Evolutionary conservation across 2,113 vertebrate genomes (phyloP), one percentile per base, ranked within the genome.

Genomic region (Psilopsiagon aurifrons): DNA sequence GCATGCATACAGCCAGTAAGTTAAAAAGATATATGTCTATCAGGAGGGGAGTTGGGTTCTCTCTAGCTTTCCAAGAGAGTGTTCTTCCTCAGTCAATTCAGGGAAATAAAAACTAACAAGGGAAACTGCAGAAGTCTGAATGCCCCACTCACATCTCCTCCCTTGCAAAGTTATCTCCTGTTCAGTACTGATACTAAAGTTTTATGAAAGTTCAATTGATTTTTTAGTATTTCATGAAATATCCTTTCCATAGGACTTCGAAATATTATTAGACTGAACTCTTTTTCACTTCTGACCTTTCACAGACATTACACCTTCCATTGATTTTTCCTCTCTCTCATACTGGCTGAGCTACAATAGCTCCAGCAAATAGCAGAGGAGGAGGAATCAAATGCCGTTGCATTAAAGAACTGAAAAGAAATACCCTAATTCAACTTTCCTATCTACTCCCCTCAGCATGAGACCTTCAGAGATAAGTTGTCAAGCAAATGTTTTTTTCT

Each of bases 271-370:
- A 81, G 29, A 14, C 66, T 98, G 90, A 95, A 97, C 90, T 94
- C 78, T 93, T 94, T 91, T 92, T 96, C 94, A 94, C 87, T 94
- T 89, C 62, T 91, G 93, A 96, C 93, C 95, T 98, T 97, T 94
- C 88, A 81, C 63, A 95, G 88, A 67, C 82, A 87, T 91, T 77
- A 75, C 2, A 0, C 39, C 64, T 96, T 80, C 31, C 70, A 96
- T 96, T 91, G 96, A 97, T 98, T 97, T 98, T 94, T 90, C 66
- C 82, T 66, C 77, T 90, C 66, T 96, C 92, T 97, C 83, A 77
- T 83, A 90, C 82, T 82, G 63, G 22, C 91, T 94, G 77, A 97
- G 75, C 66, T 73, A 90, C 82, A 90, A 17, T 60, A 88, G 80
- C n/a, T 88, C 46, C 75, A 91, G 54, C 43, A 94, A 94, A 92